Conservation (phyloP, 1,140 invertebrate species). For the Microvelia longipes region DNA sequence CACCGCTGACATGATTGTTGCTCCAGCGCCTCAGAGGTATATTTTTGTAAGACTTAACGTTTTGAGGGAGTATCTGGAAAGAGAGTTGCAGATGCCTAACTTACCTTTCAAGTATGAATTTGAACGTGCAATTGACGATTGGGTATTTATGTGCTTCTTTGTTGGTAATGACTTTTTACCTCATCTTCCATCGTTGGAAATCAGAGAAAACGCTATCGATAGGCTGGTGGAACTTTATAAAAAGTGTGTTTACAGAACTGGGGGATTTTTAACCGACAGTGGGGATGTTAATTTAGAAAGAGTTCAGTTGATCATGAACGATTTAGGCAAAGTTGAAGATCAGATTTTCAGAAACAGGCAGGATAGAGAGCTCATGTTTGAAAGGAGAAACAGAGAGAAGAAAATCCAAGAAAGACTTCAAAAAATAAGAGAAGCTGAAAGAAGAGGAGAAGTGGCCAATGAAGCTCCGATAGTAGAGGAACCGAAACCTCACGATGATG, state of each 20-base stretch:
- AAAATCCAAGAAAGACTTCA: constrained; percentile 32
- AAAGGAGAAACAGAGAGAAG: constrained; percentile 56
- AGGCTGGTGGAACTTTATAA: constrained; percentile 88
- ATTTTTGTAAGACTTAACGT: constrained; percentile 87
- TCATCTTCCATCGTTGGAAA: constrained; percentile 95
- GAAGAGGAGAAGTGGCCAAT: constrained; percentile 31
- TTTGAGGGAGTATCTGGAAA: constrained; percentile 85
- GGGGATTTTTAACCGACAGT: constrained; percentile 86
- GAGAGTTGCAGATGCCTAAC: constrained; percentile 81
- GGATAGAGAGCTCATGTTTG: constrained; percentile 66
- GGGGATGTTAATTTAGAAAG: constrained; percentile 83
- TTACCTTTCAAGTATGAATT: constrained; percentile 83
- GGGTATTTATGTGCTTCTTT: constrained; percentile 99
- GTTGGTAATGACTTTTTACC: constrained; percentile 99
- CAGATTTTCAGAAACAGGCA: constrained; percentile 91
- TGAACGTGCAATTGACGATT: constrained; percentile 87
- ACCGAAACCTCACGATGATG: constrained; percentile 75
- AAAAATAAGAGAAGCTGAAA: constrained; percentile 18
- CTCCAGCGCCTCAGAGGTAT: constrained; percentile 50
- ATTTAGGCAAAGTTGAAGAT: constrained; percentile 88
- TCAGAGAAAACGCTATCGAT: constrained; percentile 94
- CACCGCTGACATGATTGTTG: constrained; percentile 25
- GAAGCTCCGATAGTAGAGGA: constrained; percentile 42
- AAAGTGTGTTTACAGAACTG: constrained; percentile 82
- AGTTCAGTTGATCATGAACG: constrained; percentile 86